Evolutionary conservation across 2,888 invertebrate species (phyloP).

Genomic region (Cataglyphis livida): DNA sequence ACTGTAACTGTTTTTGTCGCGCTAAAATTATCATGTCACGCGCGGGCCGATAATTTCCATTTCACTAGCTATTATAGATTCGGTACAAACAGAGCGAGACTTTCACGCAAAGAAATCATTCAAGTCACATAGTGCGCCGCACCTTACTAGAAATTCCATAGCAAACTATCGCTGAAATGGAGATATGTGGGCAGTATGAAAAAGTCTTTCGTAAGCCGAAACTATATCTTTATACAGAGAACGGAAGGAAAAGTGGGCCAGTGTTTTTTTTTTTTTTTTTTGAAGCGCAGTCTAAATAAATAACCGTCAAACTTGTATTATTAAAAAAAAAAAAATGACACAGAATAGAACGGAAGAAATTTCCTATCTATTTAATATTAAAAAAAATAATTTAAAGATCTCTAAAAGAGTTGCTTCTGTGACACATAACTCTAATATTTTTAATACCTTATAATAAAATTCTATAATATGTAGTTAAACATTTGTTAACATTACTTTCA

Average conservation of each 20-base stretch:
- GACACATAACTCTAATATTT: not conserved
- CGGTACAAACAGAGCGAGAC: conserved; percentile 64
- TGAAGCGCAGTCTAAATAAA: not conserved
- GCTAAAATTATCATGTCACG: conserved; percentile 49
- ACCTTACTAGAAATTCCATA: conserved; percentile 73
- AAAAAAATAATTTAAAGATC: not conserved
- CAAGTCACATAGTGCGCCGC: conserved; percentile 71
- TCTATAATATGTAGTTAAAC: not conserved
- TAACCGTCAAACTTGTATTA: not conserved
- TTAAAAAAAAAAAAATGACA: not conserved
- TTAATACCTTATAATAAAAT: not conserved
- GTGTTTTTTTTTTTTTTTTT: conserved; percentile 38
- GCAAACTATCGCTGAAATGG: conserved; percentile 61
- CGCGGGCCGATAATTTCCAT: conserved; percentile 67
- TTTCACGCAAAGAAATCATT: conserved; percentile 75
- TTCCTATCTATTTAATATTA: conserved; percentile 7
- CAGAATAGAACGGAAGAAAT: not conserved
- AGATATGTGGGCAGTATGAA: conserved; percentile 61
- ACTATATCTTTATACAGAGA: not conserved
- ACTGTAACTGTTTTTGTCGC: not conserved
- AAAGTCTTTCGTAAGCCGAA: conserved; percentile 46
- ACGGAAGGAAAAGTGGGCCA: conserved; percentile 20
- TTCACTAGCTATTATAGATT: conserved; percentile 67
- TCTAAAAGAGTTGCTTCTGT: not conserved
- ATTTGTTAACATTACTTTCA: not conserved